Percentiles rank a stretch among this genome's conserved stretches.
phyloP scores from a whole-genome alignment of 1,140 invertebrate species.

The Orius insidiosus region DNA sequence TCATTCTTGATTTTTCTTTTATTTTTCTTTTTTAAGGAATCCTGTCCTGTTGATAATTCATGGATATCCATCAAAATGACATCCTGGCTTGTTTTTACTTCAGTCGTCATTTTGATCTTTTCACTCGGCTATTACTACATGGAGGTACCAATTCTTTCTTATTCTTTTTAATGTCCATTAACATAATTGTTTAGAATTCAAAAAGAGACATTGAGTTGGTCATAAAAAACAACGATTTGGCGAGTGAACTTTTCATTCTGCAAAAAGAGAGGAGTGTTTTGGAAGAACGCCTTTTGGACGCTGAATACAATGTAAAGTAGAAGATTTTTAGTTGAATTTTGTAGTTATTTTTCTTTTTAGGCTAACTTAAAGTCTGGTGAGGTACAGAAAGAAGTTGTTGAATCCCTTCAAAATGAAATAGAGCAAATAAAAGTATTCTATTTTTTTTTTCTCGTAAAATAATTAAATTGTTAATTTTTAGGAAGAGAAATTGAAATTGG shows the following conservation, averaged over 20 bases:
- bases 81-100: conserved; percentile 29
- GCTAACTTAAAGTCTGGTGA: not conserved
- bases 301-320: not conserved
- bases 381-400: not conserved
- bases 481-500: conserved; percentile 19
- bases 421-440: not conserved
- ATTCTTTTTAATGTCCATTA: no score
- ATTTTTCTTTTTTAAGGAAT: no score
- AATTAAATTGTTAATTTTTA: conserved; percentile 11
- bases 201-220: conserved; percentile 40
- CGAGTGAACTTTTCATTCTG: conserved; percentile 25
- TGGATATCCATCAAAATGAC: no score
- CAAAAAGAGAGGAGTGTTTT: conserved; percentile 15
- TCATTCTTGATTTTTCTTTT: no score
- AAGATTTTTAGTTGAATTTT: conserved; percentile 1
- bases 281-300: conserved; percentile 11
- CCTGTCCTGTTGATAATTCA: no score
- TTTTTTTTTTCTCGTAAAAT: conserved; percentile 5
- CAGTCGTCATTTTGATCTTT: conserved; percentile 47
- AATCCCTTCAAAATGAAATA: not conserved
- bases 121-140: conserved; percentile 59
- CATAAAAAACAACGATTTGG: conserved; percentile 39
- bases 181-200: conserved; percentile 30
- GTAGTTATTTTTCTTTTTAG: not conserved
- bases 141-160: no score